Evolutionary conservation across 2,113 vertebrate genomes (phyloP).

Genomic region (Takifugu bimaculatus): DNA sequence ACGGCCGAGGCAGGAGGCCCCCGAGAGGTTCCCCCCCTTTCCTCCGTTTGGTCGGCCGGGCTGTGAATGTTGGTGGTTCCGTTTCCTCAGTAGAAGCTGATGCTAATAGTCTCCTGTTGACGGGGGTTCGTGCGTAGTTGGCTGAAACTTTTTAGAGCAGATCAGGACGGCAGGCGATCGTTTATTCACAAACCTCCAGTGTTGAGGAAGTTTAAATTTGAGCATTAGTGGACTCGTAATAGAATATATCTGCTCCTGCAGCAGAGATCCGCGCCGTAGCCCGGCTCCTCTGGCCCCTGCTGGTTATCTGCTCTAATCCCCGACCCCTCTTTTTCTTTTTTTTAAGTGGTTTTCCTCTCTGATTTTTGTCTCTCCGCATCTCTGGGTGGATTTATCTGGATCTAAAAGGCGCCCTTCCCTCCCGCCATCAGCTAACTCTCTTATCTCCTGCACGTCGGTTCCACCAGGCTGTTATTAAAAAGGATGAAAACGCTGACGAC

Average conservation of each 20-base stretch:
- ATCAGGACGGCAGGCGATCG: too few species aligned
- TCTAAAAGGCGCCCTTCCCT: conserved; percentile 36
- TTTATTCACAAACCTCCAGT: background rate
- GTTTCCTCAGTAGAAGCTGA: too few species aligned
- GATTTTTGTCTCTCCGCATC: conserved; percentile 26
- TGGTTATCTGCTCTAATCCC: conserved; percentile 54
- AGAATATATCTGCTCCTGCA: background rate
- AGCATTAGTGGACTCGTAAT: background rate
- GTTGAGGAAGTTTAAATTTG: too few species aligned
- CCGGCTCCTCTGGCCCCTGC: conserved; percentile 45
- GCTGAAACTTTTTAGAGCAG: too few species aligned
- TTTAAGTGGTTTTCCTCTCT: conserved; percentile 3
- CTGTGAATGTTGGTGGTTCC: too few species aligned
- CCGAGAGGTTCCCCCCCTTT: background rate
- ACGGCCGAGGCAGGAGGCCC: background rate
- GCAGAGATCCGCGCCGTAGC: conserved; percentile 47
- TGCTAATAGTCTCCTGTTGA: too few species aligned
- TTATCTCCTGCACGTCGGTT: conserved; percentile 52
- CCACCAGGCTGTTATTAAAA: background rate
- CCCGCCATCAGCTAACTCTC: conserved; percentile 14
- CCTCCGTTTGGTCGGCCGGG: too few species aligned
- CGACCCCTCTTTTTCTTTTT: conserved; percentile 13
- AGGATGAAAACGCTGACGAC: too few species aligned
- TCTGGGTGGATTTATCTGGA: conserved; percentile 53
- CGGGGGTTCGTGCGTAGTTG: too few species aligned